A percentile compares a stretch with the other conserved stretches of the same genome.
These are phyloP conservation scores for Sitobion miscanthi DNA, from an alignment of 1,140 invertebrate genomes.

Conservation along the genomic window DNA sequence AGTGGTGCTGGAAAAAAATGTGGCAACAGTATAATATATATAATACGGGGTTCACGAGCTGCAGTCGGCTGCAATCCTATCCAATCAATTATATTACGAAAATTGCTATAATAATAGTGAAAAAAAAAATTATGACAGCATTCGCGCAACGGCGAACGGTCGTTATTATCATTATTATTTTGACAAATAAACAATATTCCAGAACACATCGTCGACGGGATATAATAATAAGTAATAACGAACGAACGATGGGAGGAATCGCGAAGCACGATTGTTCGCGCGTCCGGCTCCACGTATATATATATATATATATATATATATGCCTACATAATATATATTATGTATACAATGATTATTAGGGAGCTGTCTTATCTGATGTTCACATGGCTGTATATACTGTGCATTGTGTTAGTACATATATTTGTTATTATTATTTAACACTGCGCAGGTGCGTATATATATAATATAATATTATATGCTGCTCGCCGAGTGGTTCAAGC, in stretches of 20 bases:
- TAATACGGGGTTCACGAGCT: constrained; percentile 20
- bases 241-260: neutral
- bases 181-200: constrained; percentile 34
- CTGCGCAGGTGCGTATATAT: neutral
- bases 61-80: constrained; percentile 13
- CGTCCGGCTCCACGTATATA: neutral
- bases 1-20: neutral
- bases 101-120: neutral
- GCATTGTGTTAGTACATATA: neutral
- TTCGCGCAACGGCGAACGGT: neutral
- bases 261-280: neutral
- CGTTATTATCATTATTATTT: constrained; percentile 6
- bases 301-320: neutral
- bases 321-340: neutral
- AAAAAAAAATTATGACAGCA: constrained; percentile 13
- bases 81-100: constrained; percentile 48
- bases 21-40: neutral
- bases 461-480: neutral
- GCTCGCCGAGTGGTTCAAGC: neutral
- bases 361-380: neutral
- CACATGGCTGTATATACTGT: neutral
- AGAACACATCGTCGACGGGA: neutral
- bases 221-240: neutral
- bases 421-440: neutral
- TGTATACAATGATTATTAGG: constrained; percentile 14